A percentile compares a stretch with the other conserved stretches of the same genome.
These are phyloP conservation scores for Stegana nigrithorax DNA, from an alignment of 2,888 invertebrate genomes.

Conservation along the genomic window DNA sequence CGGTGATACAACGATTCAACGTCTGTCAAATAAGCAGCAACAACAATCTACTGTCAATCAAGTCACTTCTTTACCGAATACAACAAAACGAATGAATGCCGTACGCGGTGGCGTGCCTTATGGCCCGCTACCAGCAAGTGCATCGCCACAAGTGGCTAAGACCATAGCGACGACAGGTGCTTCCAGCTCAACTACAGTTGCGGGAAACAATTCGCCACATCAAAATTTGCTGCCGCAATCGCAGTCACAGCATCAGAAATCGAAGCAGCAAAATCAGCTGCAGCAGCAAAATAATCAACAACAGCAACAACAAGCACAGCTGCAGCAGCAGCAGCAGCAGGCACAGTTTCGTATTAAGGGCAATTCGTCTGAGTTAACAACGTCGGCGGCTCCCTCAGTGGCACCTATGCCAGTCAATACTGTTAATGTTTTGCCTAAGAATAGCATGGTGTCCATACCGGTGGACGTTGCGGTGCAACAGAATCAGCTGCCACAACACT, in stretches of 20 bases:
- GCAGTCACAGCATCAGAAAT: slow-evolving; percentile 1
- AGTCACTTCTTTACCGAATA: not conserved
- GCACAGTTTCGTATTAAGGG: not conserved
- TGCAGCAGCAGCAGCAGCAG: not conserved
- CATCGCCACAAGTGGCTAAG: slow-evolving; percentile 31
- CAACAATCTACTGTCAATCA: slow-evolving; percentile 20
- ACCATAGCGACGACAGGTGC: too few relatives aligned
- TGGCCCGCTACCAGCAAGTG: slow-evolving; percentile 49
- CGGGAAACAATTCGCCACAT: slow-evolving; percentile 17
- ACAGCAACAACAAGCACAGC: not conserved
- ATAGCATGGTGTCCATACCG: slow-evolving; percentile 67
- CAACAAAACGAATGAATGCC: slow-evolving; percentile 38
- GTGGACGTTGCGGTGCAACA: slow-evolving; percentile 37
- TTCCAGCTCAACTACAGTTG: too few relatives aligned
- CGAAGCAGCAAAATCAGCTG: not conserved
- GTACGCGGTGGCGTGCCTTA: slow-evolving; percentile 47
- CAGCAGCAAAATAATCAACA: slow-evolving; percentile 23
- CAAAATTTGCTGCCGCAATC: not conserved
- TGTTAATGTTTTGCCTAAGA: slow-evolving; percentile 49
- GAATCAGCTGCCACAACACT: not conserved
- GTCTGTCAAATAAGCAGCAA: slow-evolving; percentile 43
- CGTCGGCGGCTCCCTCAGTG: slow-evolving; percentile 29
- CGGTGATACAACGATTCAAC: slow-evolving; percentile 64
- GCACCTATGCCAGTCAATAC: slow-evolving; percentile 19
- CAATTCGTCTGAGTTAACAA: not conserved